Conservation (phyloP, 2,113 vertebrate species). For the Fregetta grallaria region DNA sequence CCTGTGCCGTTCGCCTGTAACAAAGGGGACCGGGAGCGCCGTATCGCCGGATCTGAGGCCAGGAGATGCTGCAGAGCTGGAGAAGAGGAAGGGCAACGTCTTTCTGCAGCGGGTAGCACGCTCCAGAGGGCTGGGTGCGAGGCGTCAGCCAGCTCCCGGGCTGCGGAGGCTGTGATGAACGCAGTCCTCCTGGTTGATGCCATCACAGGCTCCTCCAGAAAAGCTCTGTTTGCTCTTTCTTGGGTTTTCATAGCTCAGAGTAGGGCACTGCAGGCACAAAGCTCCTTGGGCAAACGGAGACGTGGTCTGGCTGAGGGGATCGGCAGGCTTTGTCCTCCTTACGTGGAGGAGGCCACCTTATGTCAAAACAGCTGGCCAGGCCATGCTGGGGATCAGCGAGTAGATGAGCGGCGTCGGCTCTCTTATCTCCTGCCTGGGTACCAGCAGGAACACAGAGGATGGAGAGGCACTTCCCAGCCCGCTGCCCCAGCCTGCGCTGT, state of each 20-base stretch:
- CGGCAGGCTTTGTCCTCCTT: not conserved
- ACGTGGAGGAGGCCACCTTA: not conserved
- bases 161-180: not conserved
- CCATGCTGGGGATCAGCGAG: fast-evolving
- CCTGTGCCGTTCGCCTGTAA: not conserved
- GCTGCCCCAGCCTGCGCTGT: not conserved
- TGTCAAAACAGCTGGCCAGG: not conserved
- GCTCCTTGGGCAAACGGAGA: not conserved
- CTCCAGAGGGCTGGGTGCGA: not conserved
- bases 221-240: not conserved
- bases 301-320: not conserved
- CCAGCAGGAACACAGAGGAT: not conserved
- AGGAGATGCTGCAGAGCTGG: not conserved
- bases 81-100: not conserved
- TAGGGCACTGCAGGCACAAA: not conserved
- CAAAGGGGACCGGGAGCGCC: fast-evolving
- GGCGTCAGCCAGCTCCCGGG: not conserved
- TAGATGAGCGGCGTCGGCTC: fast-evolving
- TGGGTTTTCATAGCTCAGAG: not conserved
- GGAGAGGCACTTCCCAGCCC: not conserved
- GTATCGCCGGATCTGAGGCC: not conserved
- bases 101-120: not conserved
- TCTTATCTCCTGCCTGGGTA: not conserved
- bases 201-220: not conserved
- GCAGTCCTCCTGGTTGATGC: not conserved